These are phyloP conservation scores for Phylloscopus trochilus DNA, from an alignment of 2,113 vertebrate species.

Conservation along the genomic window DNA sequence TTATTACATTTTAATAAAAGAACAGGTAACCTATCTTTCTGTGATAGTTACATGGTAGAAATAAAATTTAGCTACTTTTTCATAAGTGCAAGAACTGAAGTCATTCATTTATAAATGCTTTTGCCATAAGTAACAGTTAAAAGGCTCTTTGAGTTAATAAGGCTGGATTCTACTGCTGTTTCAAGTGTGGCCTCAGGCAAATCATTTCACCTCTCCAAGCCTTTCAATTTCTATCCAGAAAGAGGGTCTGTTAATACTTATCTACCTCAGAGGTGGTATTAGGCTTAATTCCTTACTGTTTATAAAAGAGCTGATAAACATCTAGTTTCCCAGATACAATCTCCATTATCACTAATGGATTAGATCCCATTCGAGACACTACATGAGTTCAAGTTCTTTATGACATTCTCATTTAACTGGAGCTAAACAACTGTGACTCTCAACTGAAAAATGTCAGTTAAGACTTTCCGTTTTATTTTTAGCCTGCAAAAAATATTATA, in stretches of 20 bases:
- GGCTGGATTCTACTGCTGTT: neutral
- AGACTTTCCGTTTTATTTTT: conserved; percentile 29
- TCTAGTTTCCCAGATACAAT: neutral
- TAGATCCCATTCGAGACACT: neutral
- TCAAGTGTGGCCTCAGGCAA: conserved; percentile 19
- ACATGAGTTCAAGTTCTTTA: conserved; percentile 20
- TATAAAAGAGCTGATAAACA: conserved; percentile 21
- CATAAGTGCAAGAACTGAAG: neutral
- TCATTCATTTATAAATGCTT: neutral
- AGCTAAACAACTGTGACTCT: conserved; percentile 31
- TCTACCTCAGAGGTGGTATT: neutral
- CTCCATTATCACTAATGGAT: conserved; percentile 22
- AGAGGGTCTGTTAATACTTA: neutral
- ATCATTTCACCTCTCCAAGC: neutral
- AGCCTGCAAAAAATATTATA: conserved; percentile 5
- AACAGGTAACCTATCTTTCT: neutral
- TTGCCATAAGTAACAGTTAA: neutral
- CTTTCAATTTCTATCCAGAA: neutral
- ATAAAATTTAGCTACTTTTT: neutral
- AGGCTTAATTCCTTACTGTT: conserved; percentile 13
- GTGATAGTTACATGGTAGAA: neutral
- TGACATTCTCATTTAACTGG: conserved; percentile 40
- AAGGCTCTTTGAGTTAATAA: neutral
- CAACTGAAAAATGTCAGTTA: conserved; percentile 33
- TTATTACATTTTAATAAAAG: neutral